Evolutionary conservation across 2,113 vertebrate species (phyloP).

Genomic region (Chloroceryle aenea): DNA sequence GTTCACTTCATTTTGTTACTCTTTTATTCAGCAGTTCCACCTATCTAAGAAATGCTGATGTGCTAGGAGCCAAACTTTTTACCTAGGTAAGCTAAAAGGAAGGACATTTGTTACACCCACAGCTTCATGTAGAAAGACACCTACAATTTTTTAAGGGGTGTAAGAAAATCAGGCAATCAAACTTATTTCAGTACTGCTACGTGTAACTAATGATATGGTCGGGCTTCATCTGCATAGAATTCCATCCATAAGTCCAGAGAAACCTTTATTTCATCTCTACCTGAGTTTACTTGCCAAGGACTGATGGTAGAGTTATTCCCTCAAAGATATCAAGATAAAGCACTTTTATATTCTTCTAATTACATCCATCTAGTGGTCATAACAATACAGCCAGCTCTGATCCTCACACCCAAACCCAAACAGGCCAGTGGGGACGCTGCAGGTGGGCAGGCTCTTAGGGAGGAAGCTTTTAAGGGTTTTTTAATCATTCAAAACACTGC

Average conservation of each 20-base stretch:
- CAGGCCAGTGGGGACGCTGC: not conserved
- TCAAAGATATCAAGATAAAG: not conserved
- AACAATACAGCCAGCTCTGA: not conserved
- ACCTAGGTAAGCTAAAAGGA: not conserved
- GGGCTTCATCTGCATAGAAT: not conserved
- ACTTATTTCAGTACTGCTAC: not conserved
- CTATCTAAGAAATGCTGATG: not conserved
- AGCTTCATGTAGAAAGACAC: not conserved
- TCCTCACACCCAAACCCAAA: not conserved
- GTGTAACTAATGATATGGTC: not conserved
- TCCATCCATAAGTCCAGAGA: not conserved
- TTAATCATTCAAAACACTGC: not conserved
- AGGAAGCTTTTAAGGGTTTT: not conserved
- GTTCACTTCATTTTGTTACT: not conserved
- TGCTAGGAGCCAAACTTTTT: not conserved
- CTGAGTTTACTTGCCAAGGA: not conserved
- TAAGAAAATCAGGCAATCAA: not conserved
- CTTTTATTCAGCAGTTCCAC: not conserved
- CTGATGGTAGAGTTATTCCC: not conserved
- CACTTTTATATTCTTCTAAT: not conserved
- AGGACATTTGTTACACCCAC: not conserved
- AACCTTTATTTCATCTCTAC: not conserved
- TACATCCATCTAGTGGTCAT: not conserved
- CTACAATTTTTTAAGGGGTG: not conserved
- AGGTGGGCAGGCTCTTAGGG: not conserved